Evolutionary conservation across 2,888 invertebrate genomes (phyloP).

Genomic region (Tiphia femorata): DNA sequence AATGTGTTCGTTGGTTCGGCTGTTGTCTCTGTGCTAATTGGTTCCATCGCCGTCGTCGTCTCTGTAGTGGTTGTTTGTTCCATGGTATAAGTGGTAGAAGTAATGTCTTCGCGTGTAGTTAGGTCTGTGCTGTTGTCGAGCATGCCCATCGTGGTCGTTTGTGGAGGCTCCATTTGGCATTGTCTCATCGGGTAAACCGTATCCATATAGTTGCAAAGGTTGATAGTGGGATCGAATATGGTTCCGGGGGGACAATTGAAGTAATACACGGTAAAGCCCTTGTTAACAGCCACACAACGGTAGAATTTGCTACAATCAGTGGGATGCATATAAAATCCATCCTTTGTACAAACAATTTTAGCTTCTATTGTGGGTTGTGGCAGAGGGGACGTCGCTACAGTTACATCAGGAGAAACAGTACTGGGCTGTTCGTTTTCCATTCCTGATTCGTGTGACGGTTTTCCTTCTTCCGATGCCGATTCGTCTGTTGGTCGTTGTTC

Average conservation of each 20-base stretch:
- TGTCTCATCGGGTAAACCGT: conserved; percentile 74
- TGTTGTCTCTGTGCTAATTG: no score
- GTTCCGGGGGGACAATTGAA: conserved; percentile 80
- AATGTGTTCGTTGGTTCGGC: conserved; percentile 20
- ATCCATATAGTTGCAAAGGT: conserved; percentile 78
- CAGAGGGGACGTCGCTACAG: conserved; percentile 33
- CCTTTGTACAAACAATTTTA: conserved; percentile 69
- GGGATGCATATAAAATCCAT: conserved; percentile 76
- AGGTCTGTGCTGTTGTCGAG: conserved; percentile 15
- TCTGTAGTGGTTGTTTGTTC: conserved; percentile 11
- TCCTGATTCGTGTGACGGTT: no score
- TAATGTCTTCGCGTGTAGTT: conserved; percentile 15
- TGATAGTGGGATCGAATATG: conserved; percentile 78
- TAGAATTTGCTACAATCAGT: conserved; percentile 77
- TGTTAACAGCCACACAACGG: conserved; percentile 76
- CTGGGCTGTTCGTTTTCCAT: no score
- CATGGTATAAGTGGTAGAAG: conserved; percentile 26
- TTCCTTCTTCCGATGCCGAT: no score
- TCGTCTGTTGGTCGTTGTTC: no score
- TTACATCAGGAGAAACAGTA: conserved; percentile 29
- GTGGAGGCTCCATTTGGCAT: conserved; percentile 34
- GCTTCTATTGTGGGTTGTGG: conserved; percentile 48
- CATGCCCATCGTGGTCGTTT: conserved; percentile 19
- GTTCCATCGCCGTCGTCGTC: conserved; percentile 4
- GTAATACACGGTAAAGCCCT: conserved; percentile 76